Evolutionary conservation across 2,888 invertebrate species (phyloP).

Genomic region (Thymelicus lineola): DNA sequence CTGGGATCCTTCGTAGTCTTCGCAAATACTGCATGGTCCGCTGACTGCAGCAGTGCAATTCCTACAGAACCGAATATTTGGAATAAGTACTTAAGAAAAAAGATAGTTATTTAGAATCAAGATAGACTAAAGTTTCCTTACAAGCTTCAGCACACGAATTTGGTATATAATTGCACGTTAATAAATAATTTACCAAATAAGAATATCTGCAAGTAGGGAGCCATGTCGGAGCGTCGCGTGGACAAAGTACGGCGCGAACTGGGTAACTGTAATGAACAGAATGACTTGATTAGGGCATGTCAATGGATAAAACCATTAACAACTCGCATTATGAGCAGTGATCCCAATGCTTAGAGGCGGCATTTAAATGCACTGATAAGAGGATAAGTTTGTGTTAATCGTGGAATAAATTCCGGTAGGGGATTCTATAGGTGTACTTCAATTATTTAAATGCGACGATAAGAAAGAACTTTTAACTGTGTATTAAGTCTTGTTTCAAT

Average conservation of each 20-base stretch:
- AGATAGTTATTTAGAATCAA: not conserved
- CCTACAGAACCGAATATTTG: constrained; percentile 1
- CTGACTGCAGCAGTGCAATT: constrained; percentile 16
- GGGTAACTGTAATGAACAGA: constrained; percentile 69
- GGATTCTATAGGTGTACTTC: constrained; percentile 25
- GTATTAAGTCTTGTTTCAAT: constrained; percentile 25
- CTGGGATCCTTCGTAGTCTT: constrained; percentile 53
- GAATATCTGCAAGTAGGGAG: constrained; percentile 50
- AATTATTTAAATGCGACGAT: constrained; percentile 37
- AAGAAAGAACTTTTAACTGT: constrained; percentile 34
- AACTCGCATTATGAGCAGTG: constrained; percentile 35
- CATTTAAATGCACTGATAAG: constrained; percentile 31
- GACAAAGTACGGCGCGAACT: constrained; percentile 50
- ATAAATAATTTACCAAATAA: constrained; percentile 57
- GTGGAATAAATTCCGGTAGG: constrained; percentile 31
- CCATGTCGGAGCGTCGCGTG: constrained; percentile 49
- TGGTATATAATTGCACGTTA: too few relatives aligned
- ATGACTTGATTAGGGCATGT: constrained; percentile 63
- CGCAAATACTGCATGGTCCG: constrained; percentile 41
- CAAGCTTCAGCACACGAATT: too few relatives aligned
- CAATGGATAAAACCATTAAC: constrained; percentile 55
- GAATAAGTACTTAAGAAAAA: not conserved
- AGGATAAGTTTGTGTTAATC: constrained; percentile 30
- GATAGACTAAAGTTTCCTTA: too few relatives aligned
- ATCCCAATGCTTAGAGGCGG: constrained; percentile 34